A percentile compares a stretch with the other conserved stretches of the same genome.
Evolutionary conservation across 2,888 invertebrate species (phyloP).

Genomic region (Megastigmus dorsalis): DNA sequence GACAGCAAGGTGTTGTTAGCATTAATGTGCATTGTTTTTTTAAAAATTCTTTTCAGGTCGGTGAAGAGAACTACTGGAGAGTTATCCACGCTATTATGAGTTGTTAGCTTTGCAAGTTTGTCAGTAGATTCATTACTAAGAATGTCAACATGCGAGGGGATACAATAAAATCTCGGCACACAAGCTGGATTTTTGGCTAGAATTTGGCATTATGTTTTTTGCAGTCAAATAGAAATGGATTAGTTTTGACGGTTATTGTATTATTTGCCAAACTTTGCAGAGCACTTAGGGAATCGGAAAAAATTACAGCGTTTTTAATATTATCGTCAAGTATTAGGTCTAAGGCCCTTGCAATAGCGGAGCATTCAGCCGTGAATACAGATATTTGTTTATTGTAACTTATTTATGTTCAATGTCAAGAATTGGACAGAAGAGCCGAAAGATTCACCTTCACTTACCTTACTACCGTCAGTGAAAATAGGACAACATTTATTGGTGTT

Average conservation of each 20-base stretch:
- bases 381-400: not conserved
- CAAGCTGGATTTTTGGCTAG: not conserved
- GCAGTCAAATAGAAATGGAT: constrained; percentile 8
- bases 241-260: constrained; percentile 13
- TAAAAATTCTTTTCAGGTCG: not conserved
- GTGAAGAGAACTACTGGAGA: not conserved
- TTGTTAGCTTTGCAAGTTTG: not conserved
- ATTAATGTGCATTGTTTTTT: not conserved
- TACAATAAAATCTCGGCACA: constrained; percentile 6
- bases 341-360: not conserved
- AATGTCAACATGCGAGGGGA: constrained; percentile 1
- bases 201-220: not conserved
- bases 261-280: not conserved
- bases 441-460: not conserved
- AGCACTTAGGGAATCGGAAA: not conserved
- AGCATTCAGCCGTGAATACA: not conserved
- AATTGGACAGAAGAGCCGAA: not conserved
- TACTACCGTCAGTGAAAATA: not conserved
- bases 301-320: not conserved
- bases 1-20: not conserved
- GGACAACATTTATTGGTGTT: no score
- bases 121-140: constrained; percentile 5
- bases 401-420: not conserved
- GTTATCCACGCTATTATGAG: not conserved
- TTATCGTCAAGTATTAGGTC: not conserved